phyloP scores from a whole-genome alignment of 1,140 invertebrate species.

The Callitettix versicolor region DNA sequence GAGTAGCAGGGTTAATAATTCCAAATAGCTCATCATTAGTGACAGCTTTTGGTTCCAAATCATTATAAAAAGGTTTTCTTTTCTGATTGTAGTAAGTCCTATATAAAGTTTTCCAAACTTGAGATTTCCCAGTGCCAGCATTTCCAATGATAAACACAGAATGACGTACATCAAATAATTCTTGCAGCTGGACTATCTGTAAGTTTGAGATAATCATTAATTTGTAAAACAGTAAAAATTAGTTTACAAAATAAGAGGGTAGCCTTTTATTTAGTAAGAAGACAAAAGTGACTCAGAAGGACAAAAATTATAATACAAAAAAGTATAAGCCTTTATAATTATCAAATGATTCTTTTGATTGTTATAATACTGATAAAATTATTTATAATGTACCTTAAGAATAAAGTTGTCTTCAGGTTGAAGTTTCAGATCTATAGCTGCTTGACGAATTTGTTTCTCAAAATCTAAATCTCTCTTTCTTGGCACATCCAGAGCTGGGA shows the following conservation, averaged over 20 bases:
- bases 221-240: slow-evolving; percentile 8
- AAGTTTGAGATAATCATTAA: too few species aligned
- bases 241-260: background rate
- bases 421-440: slow-evolving; percentile 69
- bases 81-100: slow-evolving; percentile 71
- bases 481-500: slow-evolving; percentile 80
- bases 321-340: background rate
- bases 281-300: background rate
- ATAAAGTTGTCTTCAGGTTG: slow-evolving; percentile 88
- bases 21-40: slow-evolving; percentile 94
- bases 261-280: background rate
- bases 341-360: background rate
- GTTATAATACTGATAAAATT: too few species aligned
- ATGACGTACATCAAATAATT: slow-evolving; percentile 85
- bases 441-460: slow-evolving; percentile 65
- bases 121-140: slow-evolving; percentile 86
- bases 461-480: slow-evolving; percentile 72
- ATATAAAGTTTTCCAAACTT: slow-evolving; percentile 85
- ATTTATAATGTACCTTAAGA: slow-evolving; percentile 43
- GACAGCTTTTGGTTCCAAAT: slow-evolving; percentile 90
- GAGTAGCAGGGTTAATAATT: slow-evolving; percentile 85
- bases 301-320: slow-evolving; percentile 4
- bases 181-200: slow-evolving; percentile 81
- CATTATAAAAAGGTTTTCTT: slow-evolving; percentile 72
- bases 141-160: slow-evolving; percentile 88